Evolutionary conservation across 2,888 invertebrate genomes (phyloP).

Genomic region (Cerastis rubricosa): DNA sequence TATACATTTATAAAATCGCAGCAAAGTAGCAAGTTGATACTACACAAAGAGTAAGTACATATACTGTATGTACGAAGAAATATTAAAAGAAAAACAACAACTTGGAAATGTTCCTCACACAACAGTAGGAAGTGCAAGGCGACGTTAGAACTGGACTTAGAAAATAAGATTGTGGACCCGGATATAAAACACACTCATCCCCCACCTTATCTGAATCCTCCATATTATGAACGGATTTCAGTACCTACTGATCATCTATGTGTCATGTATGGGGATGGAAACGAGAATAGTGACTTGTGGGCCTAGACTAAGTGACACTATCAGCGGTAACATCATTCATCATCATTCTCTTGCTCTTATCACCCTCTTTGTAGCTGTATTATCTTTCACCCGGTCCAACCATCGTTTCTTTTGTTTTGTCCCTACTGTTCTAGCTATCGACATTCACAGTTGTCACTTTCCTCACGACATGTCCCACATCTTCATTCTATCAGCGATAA

Average conservation of each 20-base stretch:
- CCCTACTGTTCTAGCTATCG: too few relatives aligned
- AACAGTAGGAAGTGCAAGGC: slow-evolving; percentile 19
- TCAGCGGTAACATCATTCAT: not conserved
- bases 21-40: slow-evolving; percentile 27
- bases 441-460: too few relatives aligned
- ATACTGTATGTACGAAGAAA: slow-evolving; percentile 32
- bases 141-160: slow-evolving; percentile 24
- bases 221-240: slow-evolving; percentile 18
- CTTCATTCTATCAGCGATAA: too few relatives aligned
- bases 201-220: slow-evolving; percentile 26
- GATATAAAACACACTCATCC: slow-evolving; percentile 22
- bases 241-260: slow-evolving; percentile 27
- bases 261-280: slow-evolving; percentile 17
- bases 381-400: not conserved
- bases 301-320: not conserved
- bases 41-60: slow-evolving; percentile 46
- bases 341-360: not conserved
- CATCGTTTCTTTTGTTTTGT: too few relatives aligned
- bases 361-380: not conserved
- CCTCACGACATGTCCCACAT: too few relatives aligned
- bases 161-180: slow-evolving; percentile 21
- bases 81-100: too few relatives aligned
- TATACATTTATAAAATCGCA: slow-evolving; percentile 33
- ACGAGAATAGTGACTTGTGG: not conserved
- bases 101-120: too few relatives aligned